Conservation (phyloP, 2,797 vertebrate genomes). For the Sebastes nivosus region DNA sequence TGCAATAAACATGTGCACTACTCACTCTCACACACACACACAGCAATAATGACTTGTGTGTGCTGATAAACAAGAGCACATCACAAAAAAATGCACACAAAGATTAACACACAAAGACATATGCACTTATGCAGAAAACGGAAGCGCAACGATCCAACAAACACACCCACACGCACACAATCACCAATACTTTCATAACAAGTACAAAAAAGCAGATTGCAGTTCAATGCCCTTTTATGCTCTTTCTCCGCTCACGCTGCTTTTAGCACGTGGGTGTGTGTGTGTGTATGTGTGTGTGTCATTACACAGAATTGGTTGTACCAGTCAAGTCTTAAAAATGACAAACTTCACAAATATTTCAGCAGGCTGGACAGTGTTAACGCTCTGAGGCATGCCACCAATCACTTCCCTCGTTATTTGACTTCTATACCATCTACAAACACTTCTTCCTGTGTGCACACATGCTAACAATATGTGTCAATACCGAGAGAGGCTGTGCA, state of each 20-base stretch:
- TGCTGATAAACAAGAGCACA: neutral
- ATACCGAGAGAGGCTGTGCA: neutral
- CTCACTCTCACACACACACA: neutral
- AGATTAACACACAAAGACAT: neutral
- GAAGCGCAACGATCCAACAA: neutral
- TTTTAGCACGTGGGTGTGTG: too few relatives aligned
- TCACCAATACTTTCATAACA: neutral
- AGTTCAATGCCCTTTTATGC: constrained; percentile 23
- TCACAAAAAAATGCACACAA: neutral
- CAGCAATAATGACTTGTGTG: neutral
- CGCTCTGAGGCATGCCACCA: neutral
- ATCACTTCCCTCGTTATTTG: neutral
- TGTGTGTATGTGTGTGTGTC: neutral
- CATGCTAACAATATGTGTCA: constrained; percentile 17
- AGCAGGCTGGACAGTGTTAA: neutral
- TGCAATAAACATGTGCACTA: constrained; percentile 20
- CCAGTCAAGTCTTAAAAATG: constrained; percentile 1
- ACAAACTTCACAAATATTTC: neutral
- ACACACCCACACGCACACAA: neutral
- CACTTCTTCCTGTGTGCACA: neutral
- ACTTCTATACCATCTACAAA: neutral
- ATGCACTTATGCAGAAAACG: neutral
- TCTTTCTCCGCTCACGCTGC: too few relatives aligned
- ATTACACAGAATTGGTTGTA: neutral
- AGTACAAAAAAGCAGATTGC: constrained; percentile 6